These are phyloP conservation scores for Acanthosepion lycidas DNA, from an alignment of 2,888 invertebrate species.

Conservation along the genomic window DNA sequence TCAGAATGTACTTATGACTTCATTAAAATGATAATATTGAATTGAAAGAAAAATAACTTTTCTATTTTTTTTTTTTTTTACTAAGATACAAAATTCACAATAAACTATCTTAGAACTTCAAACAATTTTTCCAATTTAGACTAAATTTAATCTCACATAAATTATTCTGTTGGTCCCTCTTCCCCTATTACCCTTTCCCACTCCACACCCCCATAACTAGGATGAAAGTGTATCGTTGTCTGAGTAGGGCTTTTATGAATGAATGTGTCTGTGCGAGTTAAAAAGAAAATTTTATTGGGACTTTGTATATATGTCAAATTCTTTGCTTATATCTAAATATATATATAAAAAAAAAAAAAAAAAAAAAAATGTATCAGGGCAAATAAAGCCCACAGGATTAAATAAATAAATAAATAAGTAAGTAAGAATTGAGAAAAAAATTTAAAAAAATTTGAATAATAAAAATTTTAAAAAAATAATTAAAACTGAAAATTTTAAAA, in stretches of 20 bases:
- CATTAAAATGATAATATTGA: too few species aligned
- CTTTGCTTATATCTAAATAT: constrained; percentile 8
- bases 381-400: neutral
- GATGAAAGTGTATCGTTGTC: constrained; percentile 4
- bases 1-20: too few species aligned
- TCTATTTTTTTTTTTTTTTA: too few species aligned
- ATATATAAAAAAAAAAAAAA: neutral
- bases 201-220: neutral
- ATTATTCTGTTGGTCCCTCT: neutral
- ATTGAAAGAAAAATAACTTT: too few species aligned
- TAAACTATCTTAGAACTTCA: too few species aligned
- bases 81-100: too few species aligned
- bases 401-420: neutral
- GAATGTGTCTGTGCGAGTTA: neutral
- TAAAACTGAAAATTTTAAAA: neutral
- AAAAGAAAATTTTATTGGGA: neutral
- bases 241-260: constrained; percentile 16
- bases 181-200: neutral
- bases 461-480: neutral
- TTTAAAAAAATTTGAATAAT: neutral
- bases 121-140: too few species aligned
- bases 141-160: too few species aligned
- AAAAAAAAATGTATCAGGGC: neutral
- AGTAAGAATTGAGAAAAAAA: neutral
- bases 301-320: constrained; percentile 33